Base-by-base conservation (phyloP, 2,888 invertebrate genomes). In the Mellilla xanthometata region DNA sequence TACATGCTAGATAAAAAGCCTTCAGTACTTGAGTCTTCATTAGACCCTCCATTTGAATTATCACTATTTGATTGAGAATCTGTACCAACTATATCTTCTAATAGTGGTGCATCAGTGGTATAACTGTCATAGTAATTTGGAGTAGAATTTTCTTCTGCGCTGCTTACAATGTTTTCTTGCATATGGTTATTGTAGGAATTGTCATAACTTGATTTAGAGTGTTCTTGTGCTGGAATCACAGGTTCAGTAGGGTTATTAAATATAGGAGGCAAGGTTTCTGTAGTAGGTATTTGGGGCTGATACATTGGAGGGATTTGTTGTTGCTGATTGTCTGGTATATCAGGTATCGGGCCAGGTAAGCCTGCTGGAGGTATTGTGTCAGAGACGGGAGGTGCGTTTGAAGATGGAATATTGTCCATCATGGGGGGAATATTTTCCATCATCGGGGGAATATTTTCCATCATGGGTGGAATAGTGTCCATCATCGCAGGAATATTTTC, bases 1-100 rank as follows among this genome's bases (percentile, higher is more conserved):
- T 77, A 83, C 49, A 88, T 65, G 35, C 62, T 72, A 41, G 84
- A 78, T 4, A 87, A 58, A 31, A 86, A 65, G 22, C 80, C 60
- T 49, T 71, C 65, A 12, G 54, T 47, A 32, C 47, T 66, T 24
- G 60, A 35, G 13, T 40, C 36, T 52, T 72, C 71, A 13, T 62
- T 59, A 30, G 60, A 55, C 19, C 52, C 44, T n/a, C 44, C 46
- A 2, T 40, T 54, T 51, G n/a, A 54, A 29, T 39, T 38, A 23
- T 38, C 43, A 39, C 31, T 51, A 34, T 27, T 43, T 11, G 30
- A 9, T n/a, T 33, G 36, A 7, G 26, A 28, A 32, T 42, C 8
- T n/a, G 15, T 7, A 11, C 8, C 43, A 22, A 36, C 34, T 32
- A 30, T 31, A n/a, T 51, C 39, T 38, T 43, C 45, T 29, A 19